phyloP scores from a whole-genome alignment of 2,888 invertebrate species.

The Aphidius colemani region DNA sequence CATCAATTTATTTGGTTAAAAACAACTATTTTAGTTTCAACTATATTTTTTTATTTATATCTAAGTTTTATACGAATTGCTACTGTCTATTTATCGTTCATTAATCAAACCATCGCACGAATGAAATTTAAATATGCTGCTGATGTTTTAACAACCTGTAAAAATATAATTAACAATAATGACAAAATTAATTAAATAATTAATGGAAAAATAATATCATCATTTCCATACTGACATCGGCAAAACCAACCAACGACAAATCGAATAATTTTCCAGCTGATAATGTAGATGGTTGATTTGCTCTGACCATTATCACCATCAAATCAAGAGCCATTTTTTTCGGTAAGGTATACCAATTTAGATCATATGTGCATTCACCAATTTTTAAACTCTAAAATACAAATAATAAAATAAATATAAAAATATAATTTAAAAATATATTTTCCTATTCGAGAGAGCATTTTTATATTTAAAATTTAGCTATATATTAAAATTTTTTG shows the following conservation, averaged over 20 bases:
- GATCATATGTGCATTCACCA: constrained; percentile 39
- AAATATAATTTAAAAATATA: no score
- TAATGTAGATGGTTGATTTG: constrained; percentile 44
- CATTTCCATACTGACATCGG: constrained; percentile 38
- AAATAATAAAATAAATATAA: neutral
- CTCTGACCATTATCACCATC: constrained; percentile 43
- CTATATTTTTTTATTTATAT: no score
- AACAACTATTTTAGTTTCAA: no score
- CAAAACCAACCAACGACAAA: constrained; percentile 47
- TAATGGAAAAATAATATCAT: constrained; percentile 2
- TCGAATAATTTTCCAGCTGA: constrained; percentile 52
- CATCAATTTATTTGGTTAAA: no score
- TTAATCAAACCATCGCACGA: constrained; percentile 40
- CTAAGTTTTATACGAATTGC: no score
- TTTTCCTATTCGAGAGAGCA: neutral
- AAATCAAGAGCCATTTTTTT: constrained; percentile 37
- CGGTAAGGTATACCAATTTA: constrained; percentile 46
- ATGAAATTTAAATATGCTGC: constrained; percentile 50
- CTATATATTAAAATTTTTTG: no score
- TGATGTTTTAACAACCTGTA: constrained; percentile 48
- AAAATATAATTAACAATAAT: neutral
- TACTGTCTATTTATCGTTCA: neutral
- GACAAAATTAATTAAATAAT: constrained; percentile 9
- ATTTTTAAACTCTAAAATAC: constrained; percentile 39
- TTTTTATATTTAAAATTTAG: neutral